Base-by-base conservation (phyloP, 2,888 invertebrate genomes). In the Ichneumon xanthorius region DNA sequence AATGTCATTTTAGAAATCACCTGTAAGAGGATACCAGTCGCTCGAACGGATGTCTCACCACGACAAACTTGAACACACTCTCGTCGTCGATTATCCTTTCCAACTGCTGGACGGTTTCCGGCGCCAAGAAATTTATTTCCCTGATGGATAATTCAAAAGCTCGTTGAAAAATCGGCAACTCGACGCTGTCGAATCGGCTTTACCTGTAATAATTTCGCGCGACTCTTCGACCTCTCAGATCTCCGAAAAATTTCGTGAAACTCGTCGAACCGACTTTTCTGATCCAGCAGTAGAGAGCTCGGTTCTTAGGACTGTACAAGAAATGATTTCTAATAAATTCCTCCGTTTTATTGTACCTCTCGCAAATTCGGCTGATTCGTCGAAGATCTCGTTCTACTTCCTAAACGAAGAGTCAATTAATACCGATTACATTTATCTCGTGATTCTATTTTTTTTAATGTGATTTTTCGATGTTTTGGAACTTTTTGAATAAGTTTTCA, bases 21-120 rank as follows among this genome's bases (percentile, higher is more conserved):
- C 93, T 92, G 82, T 93, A 94, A 0, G 93, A 91, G n/a, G 94
- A 94, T 14, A 94, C 93, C 0, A 94, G 87, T 11, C 94, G 90
- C 80, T 93, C 91, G 83, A 94, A 94, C 1, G 94, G 94, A 89
- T 94, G 94, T 58, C 94, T 90, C 1, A 94, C 92, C 2, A 92
- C 82, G 11, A 94, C 76, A 63, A 94, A 90, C 86, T 93, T 94
- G 68, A 93, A 92, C 9, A 90, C 86, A 33, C 84, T 84, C 40
- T 82, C 73, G 77, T 93, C 88, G 1, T 88, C 88, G 19, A 90
- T 86, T 1, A 91, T 77, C 37, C 78, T 80, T 37, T 88, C 76
- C 4, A 94, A 75, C 72, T 91, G 83, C 16, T 88, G 84, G 1
- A 87, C 53, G 48, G 58, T 91, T 78, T 88, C 85, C 16, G 93